These are phyloP conservation scores for Sycophaga agraensis DNA, from an alignment of 1,140 invertebrate species.

Conservation along the genomic window DNA sequence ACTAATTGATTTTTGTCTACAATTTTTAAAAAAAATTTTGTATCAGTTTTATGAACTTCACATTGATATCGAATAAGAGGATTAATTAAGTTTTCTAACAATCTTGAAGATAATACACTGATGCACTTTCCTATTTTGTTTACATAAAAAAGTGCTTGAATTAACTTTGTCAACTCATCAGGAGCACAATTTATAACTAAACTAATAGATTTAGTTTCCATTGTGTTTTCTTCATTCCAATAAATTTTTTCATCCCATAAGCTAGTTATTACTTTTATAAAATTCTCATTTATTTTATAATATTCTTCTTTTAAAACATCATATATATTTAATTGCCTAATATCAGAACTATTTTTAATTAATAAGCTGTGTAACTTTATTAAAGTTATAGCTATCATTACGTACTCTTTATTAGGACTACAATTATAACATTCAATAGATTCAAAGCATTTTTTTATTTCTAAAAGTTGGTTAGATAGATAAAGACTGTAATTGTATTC, in stretches of 20 bases:
- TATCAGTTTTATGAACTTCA: slow-evolving; percentile 48
- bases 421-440: slow-evolving; percentile 53
- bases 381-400: slow-evolving; percentile 57
- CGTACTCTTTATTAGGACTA: slow-evolving; percentile 48
- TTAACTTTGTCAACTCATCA: slow-evolving; percentile 51
- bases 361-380: slow-evolving; percentile 55
- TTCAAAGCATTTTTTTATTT: slow-evolving; percentile 58
- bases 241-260: slow-evolving; percentile 57
- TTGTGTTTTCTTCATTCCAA: slow-evolving; percentile 36
- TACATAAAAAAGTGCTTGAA: slow-evolving; percentile 56
- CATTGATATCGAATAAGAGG: slow-evolving; percentile 61
- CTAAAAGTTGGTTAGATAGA: slow-evolving; percentile 57
- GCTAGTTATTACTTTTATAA: slow-evolving; percentile 51
- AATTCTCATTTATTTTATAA: slow-evolving; percentile 45
- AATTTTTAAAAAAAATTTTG: slow-evolving; percentile 54
- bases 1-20: slow-evolving; percentile 53
- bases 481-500: slow-evolving; percentile 57
- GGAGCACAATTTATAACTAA: slow-evolving; percentile 50
- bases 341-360: slow-evolving; percentile 53
- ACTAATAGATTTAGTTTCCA: slow-evolving; percentile 33
- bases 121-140: slow-evolving; percentile 56
- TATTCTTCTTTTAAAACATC: slow-evolving; percentile 49
- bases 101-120: slow-evolving; percentile 55
- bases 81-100: slow-evolving; percentile 59
- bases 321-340: slow-evolving; percentile 58